Evolutionary conservation across 2,113 vertebrate genomes (phyloP).

Genomic region (Atlantisia rogersi): DNA sequence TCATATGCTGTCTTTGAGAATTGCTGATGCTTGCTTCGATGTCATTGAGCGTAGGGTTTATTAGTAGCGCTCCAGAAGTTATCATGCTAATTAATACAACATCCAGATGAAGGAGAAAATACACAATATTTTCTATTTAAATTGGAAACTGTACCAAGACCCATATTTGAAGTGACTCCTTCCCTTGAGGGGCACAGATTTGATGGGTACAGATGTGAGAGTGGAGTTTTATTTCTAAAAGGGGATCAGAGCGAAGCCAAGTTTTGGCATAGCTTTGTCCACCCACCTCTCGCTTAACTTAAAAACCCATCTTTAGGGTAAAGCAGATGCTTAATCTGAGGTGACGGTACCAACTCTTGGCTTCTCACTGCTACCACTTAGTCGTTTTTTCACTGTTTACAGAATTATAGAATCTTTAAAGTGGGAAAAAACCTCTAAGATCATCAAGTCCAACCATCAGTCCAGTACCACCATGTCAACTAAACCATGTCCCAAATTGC

Average conservation of each 20-base stretch:
- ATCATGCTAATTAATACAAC: neutral
- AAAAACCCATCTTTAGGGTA: neutral
- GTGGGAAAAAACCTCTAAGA: too few species aligned
- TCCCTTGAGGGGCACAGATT: neutral
- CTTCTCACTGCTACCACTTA: neutral
- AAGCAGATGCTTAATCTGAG: neutral
- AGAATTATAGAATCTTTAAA: too few species aligned
- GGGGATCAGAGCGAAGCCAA: neutral
- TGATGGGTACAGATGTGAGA: neutral
- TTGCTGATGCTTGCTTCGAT: conserved; percentile 1
- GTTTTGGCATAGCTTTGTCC: neutral
- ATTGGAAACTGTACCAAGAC: neutral
- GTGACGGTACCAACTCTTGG: neutral
- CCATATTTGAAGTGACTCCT: neutral
- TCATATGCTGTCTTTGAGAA: conserved; percentile 13
- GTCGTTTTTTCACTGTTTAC: neutral
- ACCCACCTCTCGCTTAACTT: neutral
- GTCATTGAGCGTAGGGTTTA: neutral
- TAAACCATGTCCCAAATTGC: too few species aligned
- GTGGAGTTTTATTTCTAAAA: neutral
- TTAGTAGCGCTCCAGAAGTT: conserved; percentile 6
- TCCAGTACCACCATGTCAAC: too few species aligned
- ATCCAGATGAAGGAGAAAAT: neutral
- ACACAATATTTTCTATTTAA: neutral
- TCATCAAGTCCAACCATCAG: too few species aligned